Conservation (phyloP, 2,888 invertebrate genomes). For the Punctoribates punctum region DNA sequence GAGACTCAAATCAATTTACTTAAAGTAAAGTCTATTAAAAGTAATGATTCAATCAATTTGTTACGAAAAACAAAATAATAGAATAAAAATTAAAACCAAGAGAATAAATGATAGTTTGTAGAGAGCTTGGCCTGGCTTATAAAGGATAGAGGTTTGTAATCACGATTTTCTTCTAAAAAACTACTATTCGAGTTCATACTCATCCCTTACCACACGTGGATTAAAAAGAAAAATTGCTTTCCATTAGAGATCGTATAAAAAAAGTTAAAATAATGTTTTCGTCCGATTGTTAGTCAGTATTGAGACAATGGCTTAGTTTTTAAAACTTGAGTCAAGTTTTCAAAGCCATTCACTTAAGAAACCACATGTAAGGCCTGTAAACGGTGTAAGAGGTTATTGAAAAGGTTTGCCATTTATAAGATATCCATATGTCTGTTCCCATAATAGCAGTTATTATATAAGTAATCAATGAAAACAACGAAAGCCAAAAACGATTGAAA, state of each 20-base stretch:
- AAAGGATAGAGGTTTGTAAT: too few relatives aligned
- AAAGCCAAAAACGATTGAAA: not conserved
- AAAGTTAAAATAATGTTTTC: not conserved
- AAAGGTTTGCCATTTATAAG: too few relatives aligned
- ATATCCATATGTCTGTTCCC: constrained; percentile 19
- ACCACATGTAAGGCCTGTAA: constrained; percentile 2
- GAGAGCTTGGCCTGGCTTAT: too few relatives aligned
- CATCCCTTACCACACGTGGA: too few relatives aligned
- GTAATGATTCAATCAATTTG: constrained; percentile 1
- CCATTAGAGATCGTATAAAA: not conserved
- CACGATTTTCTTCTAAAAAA: too few relatives aligned
- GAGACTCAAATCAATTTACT: not conserved
- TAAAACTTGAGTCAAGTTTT: too few relatives aligned
- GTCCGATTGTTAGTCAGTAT: too few relatives aligned
- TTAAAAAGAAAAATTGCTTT: constrained; percentile 1
- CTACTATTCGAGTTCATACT: too few relatives aligned
- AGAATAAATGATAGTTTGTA: not conserved
- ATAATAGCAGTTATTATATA: not conserved
- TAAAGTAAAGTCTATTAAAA: constrained; percentile 11
- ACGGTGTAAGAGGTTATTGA: too few relatives aligned
- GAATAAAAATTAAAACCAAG: not conserved
- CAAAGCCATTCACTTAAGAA: not conserved
- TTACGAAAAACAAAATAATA: not conserved
- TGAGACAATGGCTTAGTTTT: too few relatives aligned
- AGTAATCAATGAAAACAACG: not conserved